A percentile compares a stretch with the other conserved stretches of the same genome.
phyloP scores from a whole-genome alignment of 2,888 invertebrate genomes.

The Pseudoips prasinana region DNA sequence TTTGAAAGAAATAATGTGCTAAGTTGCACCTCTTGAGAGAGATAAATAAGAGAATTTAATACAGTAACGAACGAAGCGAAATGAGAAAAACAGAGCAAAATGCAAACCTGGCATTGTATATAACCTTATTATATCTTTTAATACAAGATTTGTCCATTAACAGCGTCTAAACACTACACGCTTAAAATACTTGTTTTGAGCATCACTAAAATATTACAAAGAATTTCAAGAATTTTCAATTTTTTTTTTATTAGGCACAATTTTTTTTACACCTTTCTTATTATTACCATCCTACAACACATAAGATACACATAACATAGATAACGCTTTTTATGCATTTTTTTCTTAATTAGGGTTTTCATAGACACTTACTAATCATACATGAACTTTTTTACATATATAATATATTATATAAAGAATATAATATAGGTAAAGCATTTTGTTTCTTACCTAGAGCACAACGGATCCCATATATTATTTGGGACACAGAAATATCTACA shows the following conservation, averaged over 20 bases:
- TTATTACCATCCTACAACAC: conserved; percentile 64
- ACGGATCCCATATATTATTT: conserved; percentile 64
- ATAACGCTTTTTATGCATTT: conserved; percentile 65
- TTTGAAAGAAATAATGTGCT: no score
- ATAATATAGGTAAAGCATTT: conserved; percentile 81
- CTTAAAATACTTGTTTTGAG: conserved; percentile 74
- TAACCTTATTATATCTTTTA: conserved; percentile 53
- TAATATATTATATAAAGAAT: conserved; percentile 80
- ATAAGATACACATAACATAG: conserved; percentile 68
- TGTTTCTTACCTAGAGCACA: conserved; percentile 75
- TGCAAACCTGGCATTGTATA: conserved; percentile 67
- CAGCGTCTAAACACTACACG: conserved; percentile 74
- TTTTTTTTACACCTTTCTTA: conserved; percentile 47
- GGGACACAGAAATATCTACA: conserved; percentile 73
- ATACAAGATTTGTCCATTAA: conserved; percentile 47
- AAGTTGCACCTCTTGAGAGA: no score
- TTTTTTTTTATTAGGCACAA: conserved; percentile 73
- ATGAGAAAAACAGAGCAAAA: conserved; percentile 43
- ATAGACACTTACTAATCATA: conserved; percentile 78
- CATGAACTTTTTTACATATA: conserved; percentile 78
- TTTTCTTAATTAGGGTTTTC: conserved; percentile 60
- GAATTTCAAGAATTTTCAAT: conserved; percentile 52
- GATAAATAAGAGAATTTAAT: no score
- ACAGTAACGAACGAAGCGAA: conserved; percentile 15
- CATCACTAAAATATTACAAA: conserved; percentile 76